Evolutionary conservation across 2,888 invertebrate genomes (phyloP), one percentile per base, ranked within the genome.

Genomic region (Nephrotoma flavescens): DNA sequence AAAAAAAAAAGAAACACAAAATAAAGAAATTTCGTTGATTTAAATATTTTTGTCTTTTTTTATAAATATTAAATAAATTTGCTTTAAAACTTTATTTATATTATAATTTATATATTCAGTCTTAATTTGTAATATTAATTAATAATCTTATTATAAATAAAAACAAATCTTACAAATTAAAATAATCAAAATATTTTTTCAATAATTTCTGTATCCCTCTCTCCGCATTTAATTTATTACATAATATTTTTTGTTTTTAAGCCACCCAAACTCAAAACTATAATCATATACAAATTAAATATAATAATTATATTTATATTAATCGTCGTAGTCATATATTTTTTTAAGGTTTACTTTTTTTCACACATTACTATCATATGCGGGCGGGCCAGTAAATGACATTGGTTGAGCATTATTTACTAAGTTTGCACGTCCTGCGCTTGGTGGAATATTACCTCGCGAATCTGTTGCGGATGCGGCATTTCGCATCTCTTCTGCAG

Each of bases 331-430:
- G 71, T 71, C 71, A 71, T 71, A 71, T 71, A 31, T 19, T 71
- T 71, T 31, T 52, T n/a, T 52, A 52, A 31, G 31, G 1, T 31
- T 31, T 57, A 57, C 4, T 5, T 83, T 84, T 86, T 88, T 91
- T 94, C 94, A 95, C 92, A 95, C 94, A 91, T 94, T 94, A 90
- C 94, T 95, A 89, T 94, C 94, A 88, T 92, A 93, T 87, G 92
- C 91, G 88, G 96, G 95, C 90, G 93, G 93, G 89, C 94, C 94
- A 88, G 95, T 94, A 91, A 95, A 94, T 92, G 95, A 94, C 91
- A 95, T 94, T 84, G 96, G 96, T 92, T 96, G 95, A 90, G 96
- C 96, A 93, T 96, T 95, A 90, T 95, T 94, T 89, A 97, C 95
- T 90, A 97, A 94, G 90, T 94, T 95, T 89, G 96, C 94, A 89